phyloP scores from a whole-genome alignment of 2,113 vertebrate species.

The Psammodynastes pulverulentus region DNA sequence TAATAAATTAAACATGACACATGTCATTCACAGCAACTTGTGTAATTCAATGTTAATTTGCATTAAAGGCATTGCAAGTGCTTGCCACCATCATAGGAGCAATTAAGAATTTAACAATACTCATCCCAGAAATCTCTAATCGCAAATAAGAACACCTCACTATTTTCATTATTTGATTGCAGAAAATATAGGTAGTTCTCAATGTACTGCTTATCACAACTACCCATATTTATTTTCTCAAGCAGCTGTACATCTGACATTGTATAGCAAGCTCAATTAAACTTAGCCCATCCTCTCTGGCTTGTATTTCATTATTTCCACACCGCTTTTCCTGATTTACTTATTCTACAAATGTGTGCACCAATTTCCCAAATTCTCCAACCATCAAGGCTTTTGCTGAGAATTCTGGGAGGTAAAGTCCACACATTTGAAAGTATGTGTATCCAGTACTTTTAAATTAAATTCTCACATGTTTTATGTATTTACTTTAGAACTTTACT shows the following conservation, averaged over 20 bases:
- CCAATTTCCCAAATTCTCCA: background rate
- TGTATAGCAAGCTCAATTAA: background rate
- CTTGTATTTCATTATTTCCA: background rate
- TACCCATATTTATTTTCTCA: background rate
- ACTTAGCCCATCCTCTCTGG: background rate
- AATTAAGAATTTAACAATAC: background rate
- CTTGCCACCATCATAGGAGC: background rate
- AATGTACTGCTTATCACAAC: background rate
- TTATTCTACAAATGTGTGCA: background rate
- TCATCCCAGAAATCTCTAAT: background rate
- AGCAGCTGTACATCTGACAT: background rate
- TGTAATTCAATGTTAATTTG: background rate
- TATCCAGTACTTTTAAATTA: background rate
- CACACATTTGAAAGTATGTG: background rate
- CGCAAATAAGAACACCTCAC: background rate
- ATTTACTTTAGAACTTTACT: conserved; percentile 82
- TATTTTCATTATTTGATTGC: background rate
- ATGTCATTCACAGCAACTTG: background rate
- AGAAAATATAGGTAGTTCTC: background rate
- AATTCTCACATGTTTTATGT: conserved; percentile 38
- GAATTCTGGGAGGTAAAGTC: background rate
- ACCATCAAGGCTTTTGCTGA: too few species aligned
- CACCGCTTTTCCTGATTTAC: background rate
- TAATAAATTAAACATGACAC: background rate
- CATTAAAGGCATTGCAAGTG: background rate